Base-by-base conservation (phyloP, 2,888 invertebrate genomes). In the Apodemia zela region DNA sequence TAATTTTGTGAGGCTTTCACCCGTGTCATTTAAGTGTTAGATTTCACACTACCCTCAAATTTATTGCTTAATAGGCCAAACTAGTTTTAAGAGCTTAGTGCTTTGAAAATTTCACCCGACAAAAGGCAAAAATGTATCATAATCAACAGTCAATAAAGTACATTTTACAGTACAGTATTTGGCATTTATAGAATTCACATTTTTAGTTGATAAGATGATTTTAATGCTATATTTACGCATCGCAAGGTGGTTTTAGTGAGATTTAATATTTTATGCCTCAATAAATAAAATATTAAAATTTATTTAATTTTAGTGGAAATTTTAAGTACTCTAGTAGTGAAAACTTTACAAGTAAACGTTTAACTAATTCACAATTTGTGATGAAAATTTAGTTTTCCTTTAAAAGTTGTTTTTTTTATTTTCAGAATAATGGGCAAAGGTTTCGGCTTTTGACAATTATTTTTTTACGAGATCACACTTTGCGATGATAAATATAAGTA, bases 71-170 rank as follows among this genome's bases (percentile, higher is more conserved):
- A 65, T 76, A 79, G 74, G 81, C 81, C 80, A 80, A 80, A 81
- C 75, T 80, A 81, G 80, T 57, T 64, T 60, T 79, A 80, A 78
- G 77, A 68, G 75, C 75, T 75, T 74, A 45, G n/a, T 35, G 45
- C 58, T 59, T 54, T 64, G 49, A 18, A 35, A 38, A 51, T 67
- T 68, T 67, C 71, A 70, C 72, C 75, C 76, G 75, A 71, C 76
- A 72, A 73, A 67, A 70, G 67, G 63, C 60, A 57, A 60, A 45
- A 54, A 54, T 54, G 25, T 54, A 54, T 54, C 29, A 25, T 54
- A 54, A 54, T 15, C 4, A 29, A 21, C 54, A 15, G 54, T 54
- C 25, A 25, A 54, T 54, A 54, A 54, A 54, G 54, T 57, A 57
- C 54, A 57, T 57, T 57, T 57, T 57, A 57, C 25, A 57, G 54